These are phyloP conservation scores for Orussus abietinus DNA, from an alignment of 1,140 invertebrate species.

Conservation along the genomic window DNA sequence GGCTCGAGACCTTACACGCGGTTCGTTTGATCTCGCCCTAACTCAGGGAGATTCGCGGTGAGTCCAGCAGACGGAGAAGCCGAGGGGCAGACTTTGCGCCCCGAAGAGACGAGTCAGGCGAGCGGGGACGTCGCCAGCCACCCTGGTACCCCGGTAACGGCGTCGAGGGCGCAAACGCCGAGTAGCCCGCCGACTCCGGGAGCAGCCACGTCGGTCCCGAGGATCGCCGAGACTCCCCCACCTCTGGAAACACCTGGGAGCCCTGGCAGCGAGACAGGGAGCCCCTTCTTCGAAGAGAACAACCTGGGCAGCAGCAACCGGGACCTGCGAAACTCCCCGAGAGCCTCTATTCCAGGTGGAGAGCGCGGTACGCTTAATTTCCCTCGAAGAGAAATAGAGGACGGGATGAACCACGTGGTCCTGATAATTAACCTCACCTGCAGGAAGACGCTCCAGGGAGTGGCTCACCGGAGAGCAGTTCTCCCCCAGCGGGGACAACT, in stretches of 20 bases:
- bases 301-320: slow-evolving; percentile 23
- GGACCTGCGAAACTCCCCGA: slow-evolving; percentile 38
- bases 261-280: slow-evolving; percentile 58
- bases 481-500: slow-evolving; percentile 39
- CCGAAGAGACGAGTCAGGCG: slow-evolving; percentile 11
- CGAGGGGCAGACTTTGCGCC: slow-evolving; percentile 30
- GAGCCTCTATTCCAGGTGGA: slow-evolving; percentile 47
- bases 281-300: slow-evolving; percentile 35
- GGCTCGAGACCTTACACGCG: slow-evolving; percentile 7
- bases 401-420: neutral
- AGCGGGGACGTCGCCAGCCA: slow-evolving; percentile 17
- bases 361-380: slow-evolving; percentile 34
- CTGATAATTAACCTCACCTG: slow-evolving; percentile 1
- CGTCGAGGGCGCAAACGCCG: slow-evolving; percentile 28
- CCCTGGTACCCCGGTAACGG: slow-evolving; percentile 23
- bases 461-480: slow-evolving; percentile 41
- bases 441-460: slow-evolving; percentile 44
- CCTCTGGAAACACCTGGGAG: slow-evolving; percentile 59
- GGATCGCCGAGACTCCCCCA: slow-evolving; percentile 43
- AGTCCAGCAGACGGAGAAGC: slow-evolving; percentile 47
- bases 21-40: slow-evolving; percentile 15
- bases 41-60: slow-evolving; percentile 51
- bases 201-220: slow-evolving; percentile 32
- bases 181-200: slow-evolving; percentile 37
- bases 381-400: neutral